Percentiles rank a stretch among this genome's conserved stretches.
phyloP scores from a whole-genome alignment of 2,797 vertebrate genomes.

The Okamejei kenojei region DNA sequence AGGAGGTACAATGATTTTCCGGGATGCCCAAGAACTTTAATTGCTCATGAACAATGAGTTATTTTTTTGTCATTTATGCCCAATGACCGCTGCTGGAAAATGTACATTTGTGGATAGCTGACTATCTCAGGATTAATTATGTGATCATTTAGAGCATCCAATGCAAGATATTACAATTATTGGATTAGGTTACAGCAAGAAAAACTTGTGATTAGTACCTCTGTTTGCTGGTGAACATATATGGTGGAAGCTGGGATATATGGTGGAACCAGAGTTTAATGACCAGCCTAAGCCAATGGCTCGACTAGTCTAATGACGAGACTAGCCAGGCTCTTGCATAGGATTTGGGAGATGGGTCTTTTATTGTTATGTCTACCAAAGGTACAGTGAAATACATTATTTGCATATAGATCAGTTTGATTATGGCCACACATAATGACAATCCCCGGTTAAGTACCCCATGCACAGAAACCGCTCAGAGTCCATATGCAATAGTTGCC shows the following conservation, averaged over 20 bases:
- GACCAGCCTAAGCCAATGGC: background rate
- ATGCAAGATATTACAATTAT: background rate
- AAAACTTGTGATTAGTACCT: background rate
- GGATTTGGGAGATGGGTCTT: too few species aligned
- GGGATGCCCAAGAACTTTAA: background rate
- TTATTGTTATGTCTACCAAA: too few species aligned
- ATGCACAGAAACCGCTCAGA: too few species aligned
- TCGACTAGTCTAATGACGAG: too few species aligned
- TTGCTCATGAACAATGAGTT: background rate
- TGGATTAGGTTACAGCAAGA: background rate
- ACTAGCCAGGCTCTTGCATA: too few species aligned
- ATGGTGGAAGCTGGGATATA: background rate
- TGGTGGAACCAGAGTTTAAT: background rate
- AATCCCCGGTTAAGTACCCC: too few species aligned
- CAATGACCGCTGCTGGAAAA: background rate
- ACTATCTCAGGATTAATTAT: background rate
- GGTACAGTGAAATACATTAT: too few species aligned
- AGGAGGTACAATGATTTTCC: background rate
- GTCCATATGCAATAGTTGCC: background rate
- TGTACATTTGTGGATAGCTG: background rate
- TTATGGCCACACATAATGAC: too few species aligned
- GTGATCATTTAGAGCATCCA: background rate
- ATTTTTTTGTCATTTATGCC: background rate
- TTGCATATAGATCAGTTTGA: too few species aligned
- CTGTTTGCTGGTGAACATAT: background rate